Conservation (phyloP, 1,140 invertebrate genomes). For the Papilio helenus region DNA sequence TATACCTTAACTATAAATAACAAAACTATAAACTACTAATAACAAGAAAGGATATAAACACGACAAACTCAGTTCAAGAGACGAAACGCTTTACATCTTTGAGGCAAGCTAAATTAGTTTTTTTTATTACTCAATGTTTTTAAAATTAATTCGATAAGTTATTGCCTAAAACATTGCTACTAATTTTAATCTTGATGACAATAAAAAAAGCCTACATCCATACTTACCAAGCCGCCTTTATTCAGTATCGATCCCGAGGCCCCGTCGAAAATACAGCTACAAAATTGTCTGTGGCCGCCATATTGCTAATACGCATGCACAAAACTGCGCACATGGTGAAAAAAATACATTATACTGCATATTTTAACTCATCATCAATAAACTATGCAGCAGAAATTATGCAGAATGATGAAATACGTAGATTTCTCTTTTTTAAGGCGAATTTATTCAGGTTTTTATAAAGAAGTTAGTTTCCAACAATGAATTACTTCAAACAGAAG, state of each 20-base stretch:
- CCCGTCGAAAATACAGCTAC: conserved; percentile 37
- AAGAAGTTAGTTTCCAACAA: background rate
- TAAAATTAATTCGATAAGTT: no score
- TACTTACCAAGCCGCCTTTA: conserved; percentile 20
- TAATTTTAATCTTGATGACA: background rate
- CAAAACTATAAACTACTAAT: no score
- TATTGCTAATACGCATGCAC: background rate
- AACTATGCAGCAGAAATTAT: background rate
- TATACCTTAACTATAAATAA: no score
- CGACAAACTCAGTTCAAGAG: background rate
- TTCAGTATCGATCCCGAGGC: conserved; percentile 26
- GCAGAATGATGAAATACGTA: background rate
- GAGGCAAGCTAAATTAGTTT: no score
- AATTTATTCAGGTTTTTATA: background rate
- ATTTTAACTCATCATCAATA: background rate
- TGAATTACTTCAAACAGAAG: no score
- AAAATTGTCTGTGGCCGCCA: conserved; percentile 16
- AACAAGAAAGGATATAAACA: no score
- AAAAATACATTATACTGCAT: background rate
- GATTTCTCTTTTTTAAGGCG: background rate
- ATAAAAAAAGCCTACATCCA: background rate
- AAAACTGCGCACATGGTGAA: conserved; percentile 11
- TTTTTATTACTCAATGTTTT: no score
- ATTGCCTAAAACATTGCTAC: no score
- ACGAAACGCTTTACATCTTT: no score